Evolutionary conservation across 2,888 invertebrate species (phyloP).

Genomic region (Drepana falcataria): DNA sequence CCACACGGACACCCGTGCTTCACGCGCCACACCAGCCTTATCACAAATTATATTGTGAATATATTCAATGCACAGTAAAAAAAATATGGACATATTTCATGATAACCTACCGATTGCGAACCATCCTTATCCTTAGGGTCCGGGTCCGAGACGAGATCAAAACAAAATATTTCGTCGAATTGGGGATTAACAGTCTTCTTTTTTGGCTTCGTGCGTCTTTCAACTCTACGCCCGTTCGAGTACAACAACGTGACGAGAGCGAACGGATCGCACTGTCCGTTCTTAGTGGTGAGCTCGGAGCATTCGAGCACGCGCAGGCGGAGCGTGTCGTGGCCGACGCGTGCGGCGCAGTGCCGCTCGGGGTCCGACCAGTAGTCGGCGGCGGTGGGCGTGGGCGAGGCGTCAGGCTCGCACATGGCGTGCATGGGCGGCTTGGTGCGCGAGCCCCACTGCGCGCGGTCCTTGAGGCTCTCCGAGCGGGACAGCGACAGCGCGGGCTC

Average conservation of each 20-base stretch:
- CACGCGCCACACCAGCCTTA: conserved; percentile 84
- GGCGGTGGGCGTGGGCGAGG: conserved; percentile 63
- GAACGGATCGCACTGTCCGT: conserved; percentile 94
- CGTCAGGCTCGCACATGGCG: conserved; percentile 60
- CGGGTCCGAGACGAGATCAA: conserved; percentile 81
- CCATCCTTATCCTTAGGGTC: conserved; percentile 74
- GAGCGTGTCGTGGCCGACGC: conserved; percentile 65
- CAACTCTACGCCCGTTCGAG: conserved; percentile 88
- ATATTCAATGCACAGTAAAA: too few relatives aligned
- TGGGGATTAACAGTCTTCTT: conserved; percentile 94
- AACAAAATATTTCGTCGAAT: conserved; percentile 92
- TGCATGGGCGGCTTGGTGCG: conserved; percentile 67
- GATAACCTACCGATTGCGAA: conserved; percentile 73
- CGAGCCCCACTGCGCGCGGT: conserved; percentile 61
- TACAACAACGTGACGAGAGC: conserved; percentile 89
- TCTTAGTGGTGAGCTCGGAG: conserved; percentile 91
- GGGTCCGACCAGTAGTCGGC: conserved; percentile 76
- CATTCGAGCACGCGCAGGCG: conserved; percentile 88
- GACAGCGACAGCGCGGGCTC: conserved; percentile 64
- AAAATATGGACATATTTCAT: too few relatives aligned
- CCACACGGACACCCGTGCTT: conserved; percentile 90
- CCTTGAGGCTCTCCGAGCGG: conserved; percentile 71
- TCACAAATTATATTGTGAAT: not conserved
- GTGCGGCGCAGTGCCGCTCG: conserved; percentile 68
- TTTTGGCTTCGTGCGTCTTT: conserved; percentile 89